Base-by-base conservation (phyloP, 2,797 vertebrate genomes). In the Spondyliosoma cantharus region DNA sequence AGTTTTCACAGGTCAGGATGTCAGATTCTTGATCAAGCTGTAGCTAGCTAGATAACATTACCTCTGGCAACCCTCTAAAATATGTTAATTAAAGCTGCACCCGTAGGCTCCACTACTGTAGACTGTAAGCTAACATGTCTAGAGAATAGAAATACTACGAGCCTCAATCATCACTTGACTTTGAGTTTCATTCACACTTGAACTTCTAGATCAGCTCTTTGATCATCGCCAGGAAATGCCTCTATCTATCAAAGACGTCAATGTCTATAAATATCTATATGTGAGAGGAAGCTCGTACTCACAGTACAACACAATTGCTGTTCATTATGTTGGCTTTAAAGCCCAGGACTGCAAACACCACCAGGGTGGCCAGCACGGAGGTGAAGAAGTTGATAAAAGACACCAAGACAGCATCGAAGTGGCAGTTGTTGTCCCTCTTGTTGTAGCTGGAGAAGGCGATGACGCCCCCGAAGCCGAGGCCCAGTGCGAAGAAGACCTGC, bases 391-490 rank as follows among this genome's bases (percentile, higher is more conserved):
- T 99, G 93, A 99, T 97, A 57, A 99, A 96, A 74, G 98, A 97
- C 91, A 99, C 98, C 84, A 99, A 92, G 72, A 99, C 96, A 63
- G 98, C 98, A 59, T 99, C 98, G 17, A 99, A 99, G 93, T 99
- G 97, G 94, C 98, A 99, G 95, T 99, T 99, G 96, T 98, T 99
- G 94, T 98, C 96, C 84, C 97, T 96, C 92, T 98, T 99, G 96
- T 99, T 99, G 95, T 98, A 99, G 94, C 98, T 99, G 92, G 98
- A 99, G 93, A 99, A 99, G 85, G 98, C 98, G 84, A 99, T 99
- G 93, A 99, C 97, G 43, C 98, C 98, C 46, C 98, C 98, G 66
- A 99, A 99, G 85, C 98, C 98, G 56, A 99, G 95, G 60, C 98
- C 97, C 86, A 99, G 95, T 25, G 98, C 97, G 86, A 99, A 99